phyloP scores from a whole-genome alignment of 92 coral and sea anemone species.

The Porites evermanni region DNA sequence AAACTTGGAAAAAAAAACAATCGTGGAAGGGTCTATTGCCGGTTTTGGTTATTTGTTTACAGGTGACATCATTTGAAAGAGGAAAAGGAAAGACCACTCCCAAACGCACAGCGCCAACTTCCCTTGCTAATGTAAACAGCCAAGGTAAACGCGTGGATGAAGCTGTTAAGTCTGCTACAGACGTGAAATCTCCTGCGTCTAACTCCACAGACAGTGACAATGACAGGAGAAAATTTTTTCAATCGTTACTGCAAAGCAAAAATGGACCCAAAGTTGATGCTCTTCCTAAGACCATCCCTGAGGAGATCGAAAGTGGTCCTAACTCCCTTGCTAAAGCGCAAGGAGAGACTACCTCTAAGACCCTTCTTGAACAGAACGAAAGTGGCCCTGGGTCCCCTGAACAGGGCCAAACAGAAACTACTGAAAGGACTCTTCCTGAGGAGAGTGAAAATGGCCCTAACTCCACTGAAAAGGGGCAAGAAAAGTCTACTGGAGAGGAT shows the following conservation, averaged over 20 bases:
- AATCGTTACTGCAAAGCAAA: constrained; percentile 81
- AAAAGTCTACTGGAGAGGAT: neutral
- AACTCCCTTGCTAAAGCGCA: constrained; percentile 21
- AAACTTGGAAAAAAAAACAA: neutral
- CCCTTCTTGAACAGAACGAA: constrained; percentile 15
- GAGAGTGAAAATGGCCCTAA: constrained; percentile 58
- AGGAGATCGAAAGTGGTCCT: constrained; percentile 65
- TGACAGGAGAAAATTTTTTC: constrained; percentile 88
- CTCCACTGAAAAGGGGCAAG: neutral
- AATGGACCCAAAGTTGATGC: constrained; percentile 37
- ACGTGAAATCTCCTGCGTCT: constrained; percentile 2
- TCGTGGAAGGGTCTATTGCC: too few relatives aligned
- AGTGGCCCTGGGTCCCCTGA: constrained; percentile 20
- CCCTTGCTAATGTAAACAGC: constrained; percentile 14
- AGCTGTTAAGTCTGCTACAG: neutral
- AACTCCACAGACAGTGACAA: constrained; percentile 61
- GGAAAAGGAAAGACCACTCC: constrained; percentile 35
- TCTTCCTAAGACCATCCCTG: constrained; percentile 62
- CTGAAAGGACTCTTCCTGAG: constrained; percentile 58
- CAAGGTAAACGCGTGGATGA: constrained; percentile 13
- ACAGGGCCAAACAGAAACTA: neutral
- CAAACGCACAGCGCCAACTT: neutral
- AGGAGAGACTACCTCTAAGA: neutral
- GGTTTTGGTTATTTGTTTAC: neutral
- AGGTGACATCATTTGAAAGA: constrained; percentile 60